Conservation (phyloP, 2,797 vertebrate genomes). For the Miopithecus talapoin region DNA sequence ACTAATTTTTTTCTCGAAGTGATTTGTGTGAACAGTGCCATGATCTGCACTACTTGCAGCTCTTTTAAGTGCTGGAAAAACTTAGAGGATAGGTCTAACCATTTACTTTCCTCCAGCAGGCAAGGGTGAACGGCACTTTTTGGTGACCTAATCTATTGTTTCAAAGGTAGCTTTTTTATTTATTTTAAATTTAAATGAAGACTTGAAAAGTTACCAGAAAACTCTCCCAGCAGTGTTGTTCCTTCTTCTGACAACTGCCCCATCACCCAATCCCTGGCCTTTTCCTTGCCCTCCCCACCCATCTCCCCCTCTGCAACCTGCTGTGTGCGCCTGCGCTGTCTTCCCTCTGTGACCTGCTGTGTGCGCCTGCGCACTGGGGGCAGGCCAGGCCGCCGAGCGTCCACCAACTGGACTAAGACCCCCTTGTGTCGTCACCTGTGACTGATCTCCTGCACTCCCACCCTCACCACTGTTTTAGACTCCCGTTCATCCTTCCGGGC, state of each 20-base stretch:
- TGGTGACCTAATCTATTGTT: not conserved
- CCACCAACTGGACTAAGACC: not conserved
- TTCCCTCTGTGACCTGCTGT: fast-evolving
- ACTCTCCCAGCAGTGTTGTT: not conserved
- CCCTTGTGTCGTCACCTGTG: not conserved
- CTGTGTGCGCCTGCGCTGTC: not conserved
- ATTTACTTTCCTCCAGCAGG: not conserved
- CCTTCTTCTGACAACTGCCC: not conserved
- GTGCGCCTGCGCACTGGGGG: not conserved
- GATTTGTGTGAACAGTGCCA: not conserved
- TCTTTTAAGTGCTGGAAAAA: not conserved
- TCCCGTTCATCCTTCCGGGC: not conserved
- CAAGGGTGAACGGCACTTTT: not conserved
- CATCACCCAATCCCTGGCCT: too few relatives aligned
- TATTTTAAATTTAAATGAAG: not conserved
- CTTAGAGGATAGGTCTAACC: not conserved
- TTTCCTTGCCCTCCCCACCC: not conserved
- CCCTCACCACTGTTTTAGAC: not conserved
- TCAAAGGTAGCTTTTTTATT: not conserved
- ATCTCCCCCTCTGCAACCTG: fast-evolving
- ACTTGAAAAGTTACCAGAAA: slow-evolving; percentile 9
- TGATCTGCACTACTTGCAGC: not conserved
- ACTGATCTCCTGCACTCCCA: too few relatives aligned
- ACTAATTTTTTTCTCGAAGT: not conserved
- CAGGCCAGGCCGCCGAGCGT: fast-evolving